A percentile compares a stretch with the other conserved stretches of the same genome.
phyloP scores from a whole-genome alignment of 2,113 vertebrate genomes.

The Oreochromis tanganicae region DNA sequence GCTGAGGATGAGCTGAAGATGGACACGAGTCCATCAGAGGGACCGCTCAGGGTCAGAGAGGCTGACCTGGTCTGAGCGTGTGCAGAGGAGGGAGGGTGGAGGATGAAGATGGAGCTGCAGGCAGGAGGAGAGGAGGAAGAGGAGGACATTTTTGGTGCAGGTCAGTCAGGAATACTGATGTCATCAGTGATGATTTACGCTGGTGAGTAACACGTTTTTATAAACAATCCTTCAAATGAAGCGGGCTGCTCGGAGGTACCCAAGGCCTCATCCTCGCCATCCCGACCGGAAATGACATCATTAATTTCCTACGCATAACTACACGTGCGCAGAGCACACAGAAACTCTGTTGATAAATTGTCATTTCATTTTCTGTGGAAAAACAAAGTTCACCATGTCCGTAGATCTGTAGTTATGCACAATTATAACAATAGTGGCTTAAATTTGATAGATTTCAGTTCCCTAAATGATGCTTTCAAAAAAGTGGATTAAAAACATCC shows the following conservation, averaged over 20 bases:
- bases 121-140: background rate
- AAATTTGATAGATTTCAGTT: background rate
- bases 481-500: background rate
- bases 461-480: background rate
- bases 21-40: accelerated
- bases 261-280: too few relatives aligned
- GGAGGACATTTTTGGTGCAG: background rate
- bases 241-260: too few relatives aligned
- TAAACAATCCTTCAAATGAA: too few relatives aligned
- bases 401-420: background rate
- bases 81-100: background rate
- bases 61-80: background rate
- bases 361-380: background rate
- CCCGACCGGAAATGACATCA: background rate
- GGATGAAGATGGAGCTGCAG: background rate
- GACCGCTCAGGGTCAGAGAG: background rate
- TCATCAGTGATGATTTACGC: too few relatives aligned
- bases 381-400: background rate
- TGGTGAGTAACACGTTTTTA: too few relatives aligned
- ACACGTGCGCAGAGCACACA: background rate
- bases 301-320: accelerated
- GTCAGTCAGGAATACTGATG: background rate
- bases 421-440: accelerated
- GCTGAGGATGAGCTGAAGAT: background rate
- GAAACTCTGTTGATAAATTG: background rate